Evolutionary conservation across 1,140 invertebrate species (phyloP), one percentile per base, ranked within the genome.

Genomic region (Zaprionus camerounensis): DNA sequence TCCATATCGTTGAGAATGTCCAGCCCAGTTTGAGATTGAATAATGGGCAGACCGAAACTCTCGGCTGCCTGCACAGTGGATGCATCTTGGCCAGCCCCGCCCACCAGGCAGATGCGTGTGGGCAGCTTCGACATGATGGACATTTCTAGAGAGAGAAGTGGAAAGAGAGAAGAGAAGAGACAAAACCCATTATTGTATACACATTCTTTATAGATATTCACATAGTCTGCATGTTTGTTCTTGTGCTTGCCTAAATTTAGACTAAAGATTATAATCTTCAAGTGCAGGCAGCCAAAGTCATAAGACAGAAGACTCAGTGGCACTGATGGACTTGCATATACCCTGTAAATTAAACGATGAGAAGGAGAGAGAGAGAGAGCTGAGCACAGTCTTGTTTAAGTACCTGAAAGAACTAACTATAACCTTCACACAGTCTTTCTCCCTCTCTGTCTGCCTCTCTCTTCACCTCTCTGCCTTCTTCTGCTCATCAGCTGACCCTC

Each of bases 1-100:
- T 92, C 91, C 49, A 93, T 93, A 76, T 95, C 95, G 7, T 94
- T 93, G 53, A 94, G 61, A 91, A 94, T 94, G 86, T 96, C 95
- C 78, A 93, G 71, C 24, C 95, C 95, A 76, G 94, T 94, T 81
- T 94, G 93, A 46, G 95, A 96, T 69, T 93, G 94, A 24, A 96
- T 92, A 75, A 96, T 94, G 71, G 95, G 95, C 66, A 96, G 93
- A 66, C 93, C 94, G 92, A 96, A 96, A 77, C 93, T 94, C 80
- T 95, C 94, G 61, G 95, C 95, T 79, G 94, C 94, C 76, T 91
- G 93, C 75, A 93, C 91, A 53, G 95, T 93, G 51, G 91, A 91
- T 59, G 93, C 92, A 93, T 96, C 94, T 62, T 94, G 92, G 15
- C 93, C 87, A 20, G 94, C 87, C 73, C 82, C 88, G 70, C 95